phyloP scores from a whole-genome alignment of 2,113 vertebrate species.

The Perca flavescens region DNA sequence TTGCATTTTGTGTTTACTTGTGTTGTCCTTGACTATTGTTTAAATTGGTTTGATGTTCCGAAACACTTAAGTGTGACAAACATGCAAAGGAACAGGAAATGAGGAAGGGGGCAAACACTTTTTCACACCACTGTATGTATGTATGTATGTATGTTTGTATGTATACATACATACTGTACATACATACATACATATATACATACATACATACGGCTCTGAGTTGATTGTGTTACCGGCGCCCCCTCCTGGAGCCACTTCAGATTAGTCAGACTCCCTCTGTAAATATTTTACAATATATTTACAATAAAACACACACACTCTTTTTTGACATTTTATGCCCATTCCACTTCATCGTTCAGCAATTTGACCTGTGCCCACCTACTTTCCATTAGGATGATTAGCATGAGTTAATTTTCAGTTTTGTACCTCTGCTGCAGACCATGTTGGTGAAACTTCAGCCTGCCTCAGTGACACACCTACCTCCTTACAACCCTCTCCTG shows the following conservation, averaged over 20 bases:
- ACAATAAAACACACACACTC: too few species aligned
- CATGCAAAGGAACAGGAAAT: too few species aligned
- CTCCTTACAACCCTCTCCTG: constrained; percentile 88
- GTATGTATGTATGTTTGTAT: too few species aligned
- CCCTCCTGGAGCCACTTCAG: not conserved
- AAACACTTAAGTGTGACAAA: too few species aligned
- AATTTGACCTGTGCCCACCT: not conserved
- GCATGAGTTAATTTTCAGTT: not conserved
- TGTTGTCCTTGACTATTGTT: too few species aligned
- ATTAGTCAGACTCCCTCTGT: not conserved
- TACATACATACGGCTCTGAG: too few species aligned
- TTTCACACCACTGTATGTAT: too few species aligned
- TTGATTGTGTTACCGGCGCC: not conserved
- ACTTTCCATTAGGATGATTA: not conserved
- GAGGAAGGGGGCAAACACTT: too few species aligned
- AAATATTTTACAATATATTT: not conserved
- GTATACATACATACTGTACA: too few species aligned
- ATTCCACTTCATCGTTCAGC: not conserved
- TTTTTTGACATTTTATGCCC: not conserved
- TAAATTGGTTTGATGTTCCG: too few species aligned
- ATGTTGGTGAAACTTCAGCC: constrained; percentile 91
- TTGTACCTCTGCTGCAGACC: constrained; percentile 66
- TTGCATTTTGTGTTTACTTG: too few species aligned
- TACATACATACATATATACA: too few species aligned
- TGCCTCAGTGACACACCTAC: constrained; percentile 84